Percentiles rank a stretch among this genome's conserved stretches.
These are phyloP conservation scores for Spilarctia lutea DNA, from an alignment of 2,888 invertebrate genomes.

Conservation along the genomic window DNA sequence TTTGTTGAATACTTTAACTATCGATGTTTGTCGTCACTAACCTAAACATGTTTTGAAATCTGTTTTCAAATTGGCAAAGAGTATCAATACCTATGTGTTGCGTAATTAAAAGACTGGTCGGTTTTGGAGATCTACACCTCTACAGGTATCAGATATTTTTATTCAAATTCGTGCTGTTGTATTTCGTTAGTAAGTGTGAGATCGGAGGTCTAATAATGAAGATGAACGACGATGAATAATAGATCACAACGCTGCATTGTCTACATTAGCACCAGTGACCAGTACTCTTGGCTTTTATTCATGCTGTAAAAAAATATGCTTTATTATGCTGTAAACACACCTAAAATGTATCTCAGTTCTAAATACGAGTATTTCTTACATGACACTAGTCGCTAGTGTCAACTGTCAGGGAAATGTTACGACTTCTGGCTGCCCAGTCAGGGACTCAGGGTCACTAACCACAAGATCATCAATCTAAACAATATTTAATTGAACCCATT, in stretches of 20 bases:
- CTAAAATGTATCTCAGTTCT: too few species aligned
- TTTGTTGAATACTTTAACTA: neutral
- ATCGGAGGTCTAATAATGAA: too few species aligned
- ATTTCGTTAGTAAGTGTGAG: too few species aligned
- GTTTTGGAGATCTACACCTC: neutral
- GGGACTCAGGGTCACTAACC: neutral
- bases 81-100: neutral
- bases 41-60: neutral
- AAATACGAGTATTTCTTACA: too few species aligned
- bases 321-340: too few species aligned
- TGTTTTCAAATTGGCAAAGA: neutral
- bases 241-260: too few species aligned
- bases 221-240: too few species aligned
- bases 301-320: too few species aligned
- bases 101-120: neutral
- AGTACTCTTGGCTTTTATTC: too few species aligned
- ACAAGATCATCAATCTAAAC: neutral
- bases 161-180: neutral
- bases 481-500: neutral
- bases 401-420: too few species aligned
- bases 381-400: too few species aligned
- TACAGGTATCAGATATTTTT: neutral
- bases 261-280: too few species aligned
- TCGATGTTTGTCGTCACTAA: neutral
- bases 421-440: neutral